phyloP scores from a whole-genome alignment of 53 echinoderm and acorn worm species.

The Pentamera pediparva region DNA sequence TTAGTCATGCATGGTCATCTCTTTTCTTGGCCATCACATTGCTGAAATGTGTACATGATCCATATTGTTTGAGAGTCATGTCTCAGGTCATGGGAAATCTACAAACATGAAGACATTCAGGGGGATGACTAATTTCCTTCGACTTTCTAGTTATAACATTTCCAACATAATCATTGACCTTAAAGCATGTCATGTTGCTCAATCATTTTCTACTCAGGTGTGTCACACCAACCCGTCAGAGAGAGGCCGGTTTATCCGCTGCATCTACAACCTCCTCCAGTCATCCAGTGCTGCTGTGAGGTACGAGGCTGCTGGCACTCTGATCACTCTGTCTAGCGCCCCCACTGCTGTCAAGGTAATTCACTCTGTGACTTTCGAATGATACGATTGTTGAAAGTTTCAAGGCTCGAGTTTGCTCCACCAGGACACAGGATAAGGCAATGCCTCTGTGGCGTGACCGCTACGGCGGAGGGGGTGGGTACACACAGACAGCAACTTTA shows the following conservation, averaged over 20 bases:
- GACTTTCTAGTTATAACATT: background rate
- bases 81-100: background rate
- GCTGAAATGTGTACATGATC: too few relatives aligned
- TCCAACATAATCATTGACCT: background rate
- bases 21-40: too few relatives aligned
- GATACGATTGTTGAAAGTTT: background rate
- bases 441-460: too few relatives aligned
- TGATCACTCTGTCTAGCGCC: constrained; percentile 92
- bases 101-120: background rate
- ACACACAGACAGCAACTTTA: too few relatives aligned
- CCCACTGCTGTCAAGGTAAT: constrained; percentile 91
- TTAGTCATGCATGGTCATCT: too few relatives aligned
- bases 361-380: background rate
- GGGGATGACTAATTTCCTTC: background rate
- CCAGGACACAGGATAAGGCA: too few relatives aligned
- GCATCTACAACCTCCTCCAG: constrained; percentile 94
- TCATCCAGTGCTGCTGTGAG: constrained; percentile 98
- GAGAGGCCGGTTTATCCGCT: constrained; percentile 90
- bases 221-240: constrained; percentile 87
- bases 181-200: background rate
- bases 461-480: too few relatives aligned
- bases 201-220: constrained; percentile 33
- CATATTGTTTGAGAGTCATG: too few relatives aligned
- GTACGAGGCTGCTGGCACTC: constrained; percentile 94
- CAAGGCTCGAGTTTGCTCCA: too few relatives aligned